Evolutionary conservation across 2,113 vertebrate genomes (phyloP).

Genomic region (Noctilio leporinus): DNA sequence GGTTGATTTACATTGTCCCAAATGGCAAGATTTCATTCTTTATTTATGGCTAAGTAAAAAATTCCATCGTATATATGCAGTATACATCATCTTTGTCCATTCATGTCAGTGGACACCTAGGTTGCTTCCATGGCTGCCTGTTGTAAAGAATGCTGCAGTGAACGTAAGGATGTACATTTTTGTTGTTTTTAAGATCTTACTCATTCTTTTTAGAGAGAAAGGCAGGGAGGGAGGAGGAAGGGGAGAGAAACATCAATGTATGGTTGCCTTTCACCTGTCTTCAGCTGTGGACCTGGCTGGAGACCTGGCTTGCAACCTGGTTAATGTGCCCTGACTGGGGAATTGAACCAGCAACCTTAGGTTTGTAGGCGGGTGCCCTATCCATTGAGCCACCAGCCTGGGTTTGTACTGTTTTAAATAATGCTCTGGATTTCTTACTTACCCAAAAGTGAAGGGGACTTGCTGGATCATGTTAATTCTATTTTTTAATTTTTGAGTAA

Average conservation of each 20-base stretch:
- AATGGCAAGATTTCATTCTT: not conserved
- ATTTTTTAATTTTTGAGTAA: not conserved
- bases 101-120: not conserved
- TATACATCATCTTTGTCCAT: not conserved
- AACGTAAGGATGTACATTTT: not conserved
- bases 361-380: too few species aligned
- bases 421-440: not conserved
- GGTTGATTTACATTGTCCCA: not conserved
- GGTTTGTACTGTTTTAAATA: not conserved
- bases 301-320: too few species aligned
- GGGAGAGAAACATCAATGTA: too few species aligned
- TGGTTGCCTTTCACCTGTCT: too few species aligned
- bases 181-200: too few species aligned
- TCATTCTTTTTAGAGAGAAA: too few species aligned
- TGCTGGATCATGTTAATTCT: not conserved
- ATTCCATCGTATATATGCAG: not conserved
- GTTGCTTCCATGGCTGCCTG: not conserved
- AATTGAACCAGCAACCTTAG: too few species aligned
- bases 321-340: too few species aligned
- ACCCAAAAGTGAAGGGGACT: not conserved
- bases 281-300: too few species aligned
- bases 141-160: not conserved
- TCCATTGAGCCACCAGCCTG: too few species aligned
- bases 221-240: too few species aligned
- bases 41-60: not conserved